A percentile compares a stretch with the other conserved stretches of the same genome.
phyloP scores from a whole-genome alignment of 2,113 vertebrate species.

The Shinisaurus crocodilurus region DNA sequence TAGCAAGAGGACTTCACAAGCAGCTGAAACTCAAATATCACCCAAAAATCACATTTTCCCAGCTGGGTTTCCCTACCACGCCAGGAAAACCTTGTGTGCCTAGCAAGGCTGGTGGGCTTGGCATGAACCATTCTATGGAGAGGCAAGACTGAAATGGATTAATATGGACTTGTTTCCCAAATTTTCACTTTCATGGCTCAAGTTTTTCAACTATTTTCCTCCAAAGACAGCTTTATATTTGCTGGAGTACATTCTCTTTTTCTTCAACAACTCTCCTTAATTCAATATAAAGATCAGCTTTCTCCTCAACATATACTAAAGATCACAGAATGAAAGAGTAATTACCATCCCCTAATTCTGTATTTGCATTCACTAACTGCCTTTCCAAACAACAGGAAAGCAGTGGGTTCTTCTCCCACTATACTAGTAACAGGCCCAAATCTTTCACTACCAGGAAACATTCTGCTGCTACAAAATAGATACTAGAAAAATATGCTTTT shows the following conservation, averaged over 20 bases:
- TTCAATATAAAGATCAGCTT: slow-evolving; percentile 5
- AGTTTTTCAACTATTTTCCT: neutral
- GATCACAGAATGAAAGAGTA: neutral
- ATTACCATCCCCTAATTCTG: neutral
- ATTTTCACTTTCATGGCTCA: slow-evolving; percentile 36
- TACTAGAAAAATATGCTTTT: neutral
- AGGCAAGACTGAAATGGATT: slow-evolving; percentile 33
- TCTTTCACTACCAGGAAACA: neutral
- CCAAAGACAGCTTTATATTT: neutral
- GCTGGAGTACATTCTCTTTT: neutral
- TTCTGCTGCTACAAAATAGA: neutral
- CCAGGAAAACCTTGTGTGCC: slow-evolving; percentile 11
- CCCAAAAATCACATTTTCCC: neutral
- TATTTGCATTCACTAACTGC: neutral
- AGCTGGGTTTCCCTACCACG: neutral
- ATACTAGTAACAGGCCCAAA: neutral
- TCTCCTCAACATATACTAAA: neutral
- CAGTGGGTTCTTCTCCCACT: neutral
- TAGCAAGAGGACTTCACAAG: slow-evolving; percentile 45
- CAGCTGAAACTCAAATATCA: neutral
- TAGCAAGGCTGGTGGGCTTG: slow-evolving; percentile 45
- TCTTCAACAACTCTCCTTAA: neutral
- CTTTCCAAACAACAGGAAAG: neutral
- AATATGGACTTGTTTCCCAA: slow-evolving; percentile 51
- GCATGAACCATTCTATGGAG: slow-evolving; percentile 39